Conservation (phyloP, 2,113 vertebrate species). For the Coturnix japonica region DNA sequence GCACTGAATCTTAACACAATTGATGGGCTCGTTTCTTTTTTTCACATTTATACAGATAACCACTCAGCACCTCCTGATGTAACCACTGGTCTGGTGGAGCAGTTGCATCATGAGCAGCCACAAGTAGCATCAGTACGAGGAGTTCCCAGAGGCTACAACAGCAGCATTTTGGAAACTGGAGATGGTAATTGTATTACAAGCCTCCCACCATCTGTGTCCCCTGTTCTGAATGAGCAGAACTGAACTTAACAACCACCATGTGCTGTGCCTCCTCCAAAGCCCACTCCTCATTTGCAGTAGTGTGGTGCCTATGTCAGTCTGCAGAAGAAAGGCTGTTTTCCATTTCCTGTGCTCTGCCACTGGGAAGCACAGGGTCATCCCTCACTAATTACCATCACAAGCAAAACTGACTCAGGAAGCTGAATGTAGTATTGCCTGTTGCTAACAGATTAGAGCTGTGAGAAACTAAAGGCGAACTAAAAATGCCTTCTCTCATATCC, state of each 20-base stretch:
- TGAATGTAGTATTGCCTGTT: background rate
- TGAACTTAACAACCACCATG: background rate
- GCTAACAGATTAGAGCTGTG: background rate
- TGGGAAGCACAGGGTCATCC: background rate
- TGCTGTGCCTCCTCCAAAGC: background rate
- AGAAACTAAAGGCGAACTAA: background rate
- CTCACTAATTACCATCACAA: background rate
- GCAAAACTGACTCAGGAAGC: background rate
- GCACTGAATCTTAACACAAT: background rate
- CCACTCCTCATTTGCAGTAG: background rate
- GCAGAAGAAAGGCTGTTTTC: background rate
- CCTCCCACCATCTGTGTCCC: background rate
- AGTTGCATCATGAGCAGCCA: conserved; percentile 80
- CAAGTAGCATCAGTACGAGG: conserved; percentile 87
- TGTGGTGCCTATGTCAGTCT: background rate
- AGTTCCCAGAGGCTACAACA: conserved; percentile 81
- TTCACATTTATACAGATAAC: conserved; percentile 83
- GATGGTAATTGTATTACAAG: conserved; percentile 85
- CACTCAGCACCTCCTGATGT: conserved; percentile 92
- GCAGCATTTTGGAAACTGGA: conserved; percentile 89
- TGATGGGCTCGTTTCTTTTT: background rate
- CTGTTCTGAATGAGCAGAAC: background rate
- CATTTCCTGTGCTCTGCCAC: fast-evolving
- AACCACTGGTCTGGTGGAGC: conserved; percentile 88
- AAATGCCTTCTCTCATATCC: background rate